Conservation (phyloP, 2,113 vertebrate species). For the Galbula dea region DNA sequence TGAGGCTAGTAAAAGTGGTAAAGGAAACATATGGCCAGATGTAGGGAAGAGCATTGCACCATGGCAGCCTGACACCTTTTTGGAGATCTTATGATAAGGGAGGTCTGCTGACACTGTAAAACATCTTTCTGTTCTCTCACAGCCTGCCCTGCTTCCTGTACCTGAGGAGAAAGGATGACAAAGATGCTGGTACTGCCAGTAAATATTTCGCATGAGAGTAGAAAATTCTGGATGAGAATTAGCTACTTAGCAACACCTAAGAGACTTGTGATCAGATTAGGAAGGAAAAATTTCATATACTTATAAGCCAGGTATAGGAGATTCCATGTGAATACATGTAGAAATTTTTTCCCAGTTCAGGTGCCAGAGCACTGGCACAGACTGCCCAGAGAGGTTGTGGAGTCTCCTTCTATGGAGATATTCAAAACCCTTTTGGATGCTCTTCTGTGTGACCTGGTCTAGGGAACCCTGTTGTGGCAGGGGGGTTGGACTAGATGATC, state of each 20-base stretch:
- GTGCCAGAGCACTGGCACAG: too few relatives aligned
- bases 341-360: too few relatives aligned
- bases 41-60: neutral
- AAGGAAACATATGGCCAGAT: neutral
- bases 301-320: neutral
- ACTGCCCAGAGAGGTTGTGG: too few relatives aligned
- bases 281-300: neutral
- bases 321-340: too few relatives aligned
- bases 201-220: neutral
- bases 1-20: neutral
- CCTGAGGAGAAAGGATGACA: neutral
- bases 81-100: neutral
- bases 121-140: neutral
- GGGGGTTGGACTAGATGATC: too few relatives aligned
- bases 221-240: neutral
- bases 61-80: neutral
- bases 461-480: too few relatives aligned
- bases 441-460: too few relatives aligned
- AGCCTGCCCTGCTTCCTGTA: neutral
- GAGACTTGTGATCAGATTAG: neutral
- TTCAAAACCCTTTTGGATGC: too few relatives aligned
- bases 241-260: neutral
- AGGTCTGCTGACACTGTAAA: neutral
- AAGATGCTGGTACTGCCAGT: neutral
- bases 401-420: too few relatives aligned